Evolutionary conservation across 2,797 vertebrate species (phyloP), one percentile per base, ranked within the genome.

Genomic region (Sebastes taczanowskii): DNA sequence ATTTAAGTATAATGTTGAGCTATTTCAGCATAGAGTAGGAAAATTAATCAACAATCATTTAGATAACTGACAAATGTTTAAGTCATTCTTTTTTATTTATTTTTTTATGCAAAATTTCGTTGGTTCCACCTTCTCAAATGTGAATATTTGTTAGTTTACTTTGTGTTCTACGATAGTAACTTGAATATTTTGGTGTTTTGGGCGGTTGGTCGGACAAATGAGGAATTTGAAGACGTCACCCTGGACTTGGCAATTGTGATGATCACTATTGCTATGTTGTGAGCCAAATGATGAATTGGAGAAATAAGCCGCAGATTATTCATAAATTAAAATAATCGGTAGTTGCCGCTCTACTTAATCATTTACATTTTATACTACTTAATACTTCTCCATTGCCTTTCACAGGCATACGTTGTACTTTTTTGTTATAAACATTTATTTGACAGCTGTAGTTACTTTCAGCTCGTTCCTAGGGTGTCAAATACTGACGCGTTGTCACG

Each of bases 321-420:
- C 38, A 42, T 42, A 4, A 42, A 42, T 42, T 14, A 38, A 23
- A 23, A 38, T 9, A 64, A 25, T 9, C 5, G 2, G 13, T 25
- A 23, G 34, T 38, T 64, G 11, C 32, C 2, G 6, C 30, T 63
- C n/a, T 14, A 16, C 11, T 63, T 23, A 14, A 42, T 5, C 16
- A 42, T 64, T 18, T 60, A 60, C 9, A 20, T 60, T 30, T 30
- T 60, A 60, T 20, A 20, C 18, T 60, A 30, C n/a, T 32, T 60
- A 32, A 61, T 61, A 61, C 10, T 61, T 42, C 38, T 42, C 38
- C 13, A 42, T 46, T 46, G 42, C 14, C 14, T 46, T 42, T 46
- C 0, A 46, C 16, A 8, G 42, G 3, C 7, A 49, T 20, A 0
- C 2, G 7, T 49, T 49, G 42, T 49, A 49, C 16, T 46, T 49